phyloP scores from a whole-genome alignment of 2,888 invertebrate genomes.

The Tigriopus californicus region DNA sequence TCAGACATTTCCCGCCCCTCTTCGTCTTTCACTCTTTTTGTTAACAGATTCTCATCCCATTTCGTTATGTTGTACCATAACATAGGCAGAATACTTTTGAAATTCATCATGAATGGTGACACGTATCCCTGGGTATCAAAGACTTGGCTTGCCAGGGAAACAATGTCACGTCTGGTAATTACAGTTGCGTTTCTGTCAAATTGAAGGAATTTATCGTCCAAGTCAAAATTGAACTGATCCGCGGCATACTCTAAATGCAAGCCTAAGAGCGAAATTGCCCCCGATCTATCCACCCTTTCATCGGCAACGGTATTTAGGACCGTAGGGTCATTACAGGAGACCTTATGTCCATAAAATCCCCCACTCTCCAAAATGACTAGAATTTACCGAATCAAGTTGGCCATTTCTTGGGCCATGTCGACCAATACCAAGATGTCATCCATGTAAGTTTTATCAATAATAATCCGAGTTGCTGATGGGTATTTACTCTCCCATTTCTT shows the following conservation, averaged over 20 bases:
- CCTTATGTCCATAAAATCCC: background rate
- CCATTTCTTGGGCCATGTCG: background rate
- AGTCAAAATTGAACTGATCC: background rate
- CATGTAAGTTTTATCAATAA: background rate
- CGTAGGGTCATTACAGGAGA: background rate
- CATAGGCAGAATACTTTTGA: background rate
- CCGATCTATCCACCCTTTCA: background rate
- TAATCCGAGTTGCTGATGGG: background rate
- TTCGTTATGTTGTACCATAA: background rate
- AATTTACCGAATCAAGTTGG: background rate
- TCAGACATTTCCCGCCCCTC: background rate
- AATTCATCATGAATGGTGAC: background rate
- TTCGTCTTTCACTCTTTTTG: background rate
- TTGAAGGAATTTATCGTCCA: constrained; percentile 1
- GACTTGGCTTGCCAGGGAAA: background rate
- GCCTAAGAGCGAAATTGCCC: background rate
- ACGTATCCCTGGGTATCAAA: background rate
- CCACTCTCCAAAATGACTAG: background rate
- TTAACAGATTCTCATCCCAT: constrained; percentile 1
- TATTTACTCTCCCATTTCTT: background rate
- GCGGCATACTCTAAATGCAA: background rate
- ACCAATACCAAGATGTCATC: background rate
- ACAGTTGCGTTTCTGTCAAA: background rate
- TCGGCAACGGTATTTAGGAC: background rate
- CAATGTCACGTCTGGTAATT: background rate